Conservation (phyloP, 2,888 invertebrate genomes). For the Calephelis perditalis region DNA sequence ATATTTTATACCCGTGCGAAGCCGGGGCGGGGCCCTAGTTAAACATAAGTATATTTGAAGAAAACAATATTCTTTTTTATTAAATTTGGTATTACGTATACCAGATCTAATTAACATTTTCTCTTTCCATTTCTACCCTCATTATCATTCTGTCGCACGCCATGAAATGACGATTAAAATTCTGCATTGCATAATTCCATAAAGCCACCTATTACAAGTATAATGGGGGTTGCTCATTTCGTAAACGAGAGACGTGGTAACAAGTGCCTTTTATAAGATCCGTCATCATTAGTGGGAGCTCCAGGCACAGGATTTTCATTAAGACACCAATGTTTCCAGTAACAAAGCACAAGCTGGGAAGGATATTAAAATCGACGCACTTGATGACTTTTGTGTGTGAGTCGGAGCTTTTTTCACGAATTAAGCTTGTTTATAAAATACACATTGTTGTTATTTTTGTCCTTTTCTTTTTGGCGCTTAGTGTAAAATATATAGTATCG, state of each 20-base stretch:
- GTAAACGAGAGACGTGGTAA: conserved; percentile 54
- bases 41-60: too few species aligned
- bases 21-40: too few species aligned
- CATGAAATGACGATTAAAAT: neutral
- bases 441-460: too few species aligned
- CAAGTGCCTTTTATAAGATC: conserved; percentile 62
- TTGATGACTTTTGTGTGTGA: conserved; percentile 1
- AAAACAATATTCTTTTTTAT: too few species aligned
- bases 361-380: conserved; percentile 40
- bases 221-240: conserved; percentile 56
- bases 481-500: too few species aligned
- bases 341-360: conserved; percentile 43
- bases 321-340: conserved; percentile 62
- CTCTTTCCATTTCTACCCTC: too few species aligned
- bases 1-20: too few species aligned
- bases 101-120: too few species aligned
- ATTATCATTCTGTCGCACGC: too few species aligned
- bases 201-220: conserved; percentile 38
- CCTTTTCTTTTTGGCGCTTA: too few species aligned
- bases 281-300: conserved; percentile 70
- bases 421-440: neutral
- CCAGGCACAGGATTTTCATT: conserved; percentile 64
- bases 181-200: conserved; percentile 4
- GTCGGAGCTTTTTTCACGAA: neutral
- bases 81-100: too few species aligned